Evolutionary conservation across 1,140 invertebrate species (phyloP), one percentile per base, ranked within the genome.

Genomic region (Pseudoatta argentina): DNA sequence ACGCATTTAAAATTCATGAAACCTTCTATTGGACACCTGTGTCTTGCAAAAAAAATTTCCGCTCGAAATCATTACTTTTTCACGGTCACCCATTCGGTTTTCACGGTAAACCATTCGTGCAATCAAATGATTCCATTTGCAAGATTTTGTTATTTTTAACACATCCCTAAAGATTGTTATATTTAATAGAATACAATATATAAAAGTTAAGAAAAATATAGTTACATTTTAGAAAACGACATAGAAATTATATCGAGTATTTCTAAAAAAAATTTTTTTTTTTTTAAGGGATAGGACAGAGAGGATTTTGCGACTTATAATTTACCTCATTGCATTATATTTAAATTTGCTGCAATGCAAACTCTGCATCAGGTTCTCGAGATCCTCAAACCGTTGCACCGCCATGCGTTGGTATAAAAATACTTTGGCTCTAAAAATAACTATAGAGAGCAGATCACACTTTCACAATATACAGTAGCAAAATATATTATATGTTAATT

Each of bases 381-480:
- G 44, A 39, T 63, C 44, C 34, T 48, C 10, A 27, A 51, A 16
- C 18, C 8, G 7, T 76, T 44, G 34, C 8, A 57, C 27, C 44
- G 27, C 27, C 27, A 34, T 48, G 57, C 57, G 14, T 27, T n/a
- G 21, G n/a, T 55, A 18, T 55, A 69, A 81, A 55, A 71, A 71
- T 57, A 81, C 10, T 24, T 27, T 0, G 30, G n/a, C 5, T 81
- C 64, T 39, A 81, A 69, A 57, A 39, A 81, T 81, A 81, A 55
- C 14, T 53, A 21, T 16, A 18, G 48, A 57, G 14, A 39, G 14
- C 30, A 39, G n/a, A 81, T 44, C n/a, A 69, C n/a, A 3, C 2
- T 81, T 55, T 57, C 30, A 66, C n/a, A 66, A 24, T 81, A 8
- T 18, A 71, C 14, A 69, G n/a, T 66, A 1, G 61, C n/a, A 34